phyloP scores from a whole-genome alignment of 2,797 vertebrate genomes.

The Megaceryle alcyon region DNA sequence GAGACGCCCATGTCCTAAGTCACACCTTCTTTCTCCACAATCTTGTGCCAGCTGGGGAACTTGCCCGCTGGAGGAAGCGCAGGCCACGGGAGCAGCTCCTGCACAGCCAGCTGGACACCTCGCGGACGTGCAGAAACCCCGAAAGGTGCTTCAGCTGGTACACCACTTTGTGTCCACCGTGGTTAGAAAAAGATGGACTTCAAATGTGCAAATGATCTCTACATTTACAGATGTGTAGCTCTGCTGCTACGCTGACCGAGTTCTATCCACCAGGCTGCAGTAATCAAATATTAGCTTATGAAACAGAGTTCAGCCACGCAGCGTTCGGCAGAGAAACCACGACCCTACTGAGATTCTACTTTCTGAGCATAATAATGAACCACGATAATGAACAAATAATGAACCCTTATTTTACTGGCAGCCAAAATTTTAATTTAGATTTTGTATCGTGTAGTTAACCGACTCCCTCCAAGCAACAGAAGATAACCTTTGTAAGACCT shows the following conservation, averaged over 20 bases:
- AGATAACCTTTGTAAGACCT: neutral
- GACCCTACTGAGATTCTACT: neutral
- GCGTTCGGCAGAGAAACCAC: neutral
- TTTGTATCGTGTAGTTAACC: neutral
- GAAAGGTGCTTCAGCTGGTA: rapidly evolving
- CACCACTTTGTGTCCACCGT: neutral
- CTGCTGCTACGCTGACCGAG: neutral
- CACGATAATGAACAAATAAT: constrained; percentile 6
- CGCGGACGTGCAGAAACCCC: neutral
- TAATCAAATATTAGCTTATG: neutral
- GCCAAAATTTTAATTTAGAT: constrained; percentile 1
- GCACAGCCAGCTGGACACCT: neutral
- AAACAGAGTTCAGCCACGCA: neutral
- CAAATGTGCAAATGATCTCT: neutral
- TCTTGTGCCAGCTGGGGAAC: neutral
- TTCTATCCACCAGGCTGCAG: neutral
- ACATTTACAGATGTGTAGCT: neutral
- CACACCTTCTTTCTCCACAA: neutral
- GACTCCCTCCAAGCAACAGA: neutral
- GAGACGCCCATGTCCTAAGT: rapidly evolving
- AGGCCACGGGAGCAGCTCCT: neutral
- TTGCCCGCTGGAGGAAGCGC: rapidly evolving
- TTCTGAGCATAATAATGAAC: neutral
- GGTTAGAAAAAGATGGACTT: neutral
- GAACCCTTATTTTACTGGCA: neutral